Conservation (phyloP, 2,113 vertebrate genomes). For the Otocyon megalotis region DNA sequence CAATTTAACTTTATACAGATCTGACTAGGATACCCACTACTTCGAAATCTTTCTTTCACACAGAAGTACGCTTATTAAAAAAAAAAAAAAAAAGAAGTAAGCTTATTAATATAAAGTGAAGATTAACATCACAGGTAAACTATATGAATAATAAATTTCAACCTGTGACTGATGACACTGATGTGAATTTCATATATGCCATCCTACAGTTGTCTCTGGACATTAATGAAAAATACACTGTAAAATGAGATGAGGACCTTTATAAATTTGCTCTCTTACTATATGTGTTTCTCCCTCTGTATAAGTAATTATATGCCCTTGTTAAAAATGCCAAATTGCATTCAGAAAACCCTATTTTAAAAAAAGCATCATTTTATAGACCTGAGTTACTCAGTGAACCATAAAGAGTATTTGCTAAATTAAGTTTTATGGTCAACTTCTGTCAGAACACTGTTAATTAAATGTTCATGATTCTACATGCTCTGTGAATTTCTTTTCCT, state of each 20-base stretch:
- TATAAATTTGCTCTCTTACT: neutral
- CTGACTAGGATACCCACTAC: neutral
- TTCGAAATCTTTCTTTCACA: constrained; percentile 41
- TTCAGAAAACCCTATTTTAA: neutral
- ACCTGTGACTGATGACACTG: neutral
- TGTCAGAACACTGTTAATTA: constrained; percentile 15
- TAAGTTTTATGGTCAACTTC: neutral
- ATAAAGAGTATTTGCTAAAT: constrained; percentile 15
- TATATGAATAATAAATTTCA: neutral
- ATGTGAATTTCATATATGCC: constrained; percentile 4
- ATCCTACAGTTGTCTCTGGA: neutral
- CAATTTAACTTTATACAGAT: neutral
- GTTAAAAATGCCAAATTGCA: constrained; percentile 5
- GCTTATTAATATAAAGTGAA: constrained; percentile 23
- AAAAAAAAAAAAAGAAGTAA: no score
- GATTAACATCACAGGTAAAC: neutral
- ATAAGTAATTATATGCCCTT: neutral
- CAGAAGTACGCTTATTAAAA: neutral
- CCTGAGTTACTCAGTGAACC: neutral
- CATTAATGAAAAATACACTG: neutral
- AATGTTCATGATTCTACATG: neutral
- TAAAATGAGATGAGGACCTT: constrained; percentile 29
- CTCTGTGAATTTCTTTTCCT: neutral
- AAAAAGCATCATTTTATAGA: constrained; percentile 22
- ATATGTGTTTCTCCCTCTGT: neutral